These are phyloP conservation scores for Masnerella sp. DNA, from an alignment of 2,888 invertebrate genomes.

Conservation along the genomic window DNA sequence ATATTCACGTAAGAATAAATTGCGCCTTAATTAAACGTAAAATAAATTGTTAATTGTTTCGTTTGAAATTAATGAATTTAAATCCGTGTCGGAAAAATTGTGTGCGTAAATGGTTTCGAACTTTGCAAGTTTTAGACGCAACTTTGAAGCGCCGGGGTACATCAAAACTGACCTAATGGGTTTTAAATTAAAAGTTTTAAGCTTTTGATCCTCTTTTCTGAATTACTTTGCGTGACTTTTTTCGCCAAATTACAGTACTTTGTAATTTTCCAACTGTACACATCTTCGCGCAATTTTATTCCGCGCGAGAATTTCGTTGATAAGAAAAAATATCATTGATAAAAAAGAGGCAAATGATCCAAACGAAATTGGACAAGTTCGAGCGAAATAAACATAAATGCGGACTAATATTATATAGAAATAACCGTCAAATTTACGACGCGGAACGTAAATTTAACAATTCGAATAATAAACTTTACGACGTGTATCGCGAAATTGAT, in stretches of 20 bases:
- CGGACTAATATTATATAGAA: slow-evolving; percentile 12
- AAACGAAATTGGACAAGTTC: not conserved
- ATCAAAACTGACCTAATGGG: slow-evolving; percentile 49
- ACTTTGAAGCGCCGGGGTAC: slow-evolving; percentile 20
- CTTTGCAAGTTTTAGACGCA: slow-evolving; percentile 35
- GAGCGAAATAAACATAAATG: not conserved
- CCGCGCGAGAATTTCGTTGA: slow-evolving; percentile 7
- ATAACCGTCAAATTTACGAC: slow-evolving; percentile 22
- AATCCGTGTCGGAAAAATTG: not conserved
- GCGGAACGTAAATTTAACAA: slow-evolving; percentile 14
- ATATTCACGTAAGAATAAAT: too few species aligned
- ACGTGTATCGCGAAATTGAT: slow-evolving; percentile 28
- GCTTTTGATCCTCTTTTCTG: slow-evolving; percentile 41
- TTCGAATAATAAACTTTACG: slow-evolving; percentile 30
- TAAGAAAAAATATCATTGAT: too few species aligned
- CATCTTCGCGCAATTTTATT: slow-evolving; percentile 25
- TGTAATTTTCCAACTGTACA: slow-evolving; percentile 21
- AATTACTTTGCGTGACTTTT: slow-evolving; percentile 16
- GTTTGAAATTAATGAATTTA: slow-evolving; percentile 3
- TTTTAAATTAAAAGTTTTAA: slow-evolving; percentile 48
- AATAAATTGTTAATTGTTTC: too few species aligned
- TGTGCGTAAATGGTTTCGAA: slow-evolving; percentile 38
- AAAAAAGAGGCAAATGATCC: too few species aligned
- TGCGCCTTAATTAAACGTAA: too few species aligned
- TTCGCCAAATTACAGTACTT: slow-evolving; percentile 32